Base-by-base conservation (phyloP, 2,113 vertebrate genomes). In the Oreocharis arfaki region DNA sequence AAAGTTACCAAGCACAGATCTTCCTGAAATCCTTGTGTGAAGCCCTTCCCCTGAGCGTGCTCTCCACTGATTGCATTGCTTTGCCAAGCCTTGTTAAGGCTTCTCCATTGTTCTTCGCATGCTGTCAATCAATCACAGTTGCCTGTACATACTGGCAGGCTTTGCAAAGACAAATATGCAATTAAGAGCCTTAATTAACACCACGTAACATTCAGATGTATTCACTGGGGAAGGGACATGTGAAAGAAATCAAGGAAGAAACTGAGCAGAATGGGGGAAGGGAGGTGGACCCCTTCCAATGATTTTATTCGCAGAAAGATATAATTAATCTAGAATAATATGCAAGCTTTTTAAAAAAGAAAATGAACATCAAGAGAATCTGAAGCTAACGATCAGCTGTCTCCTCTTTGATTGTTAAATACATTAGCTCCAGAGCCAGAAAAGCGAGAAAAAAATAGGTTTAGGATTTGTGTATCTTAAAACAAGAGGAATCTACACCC, bases 301-400 rank as follows among this genome's bases (percentile, higher is more conserved):
- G 56, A 94, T 81, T 93, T 95, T 94, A 95, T 92, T 87, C 89
- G 52, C 74, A 87, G 63, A 93, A 93, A 81, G 61, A 89, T 87
- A 79, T 93, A 92, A 94, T 95, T 93, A 94, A 93, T 73, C 49
- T 77, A 67, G 57, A 92, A 96, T 94, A 88, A 90, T 79, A 93
- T 42, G 68, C 60, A 92, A 90, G 88, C 44, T 87, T 20, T 5
- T 63, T 91, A 32, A 56, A 69, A 87, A 92, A 80, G 65, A 90
- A 96, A 95, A 92, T 57, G 19, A 96, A 87, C 80, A 85, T 42
- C 74, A 77, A 90, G 89, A 92, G 35, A 91, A 82, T 85, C 83
- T 87, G 77, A 95, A 95, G 59, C 67, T 81, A 76, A 89, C 50
- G 87, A 87, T 83, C 74, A 95, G 75, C 70, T 95, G 74, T 74